Conservation (phyloP, 1,140 invertebrate species). For the Drosophila sp. region DNA sequence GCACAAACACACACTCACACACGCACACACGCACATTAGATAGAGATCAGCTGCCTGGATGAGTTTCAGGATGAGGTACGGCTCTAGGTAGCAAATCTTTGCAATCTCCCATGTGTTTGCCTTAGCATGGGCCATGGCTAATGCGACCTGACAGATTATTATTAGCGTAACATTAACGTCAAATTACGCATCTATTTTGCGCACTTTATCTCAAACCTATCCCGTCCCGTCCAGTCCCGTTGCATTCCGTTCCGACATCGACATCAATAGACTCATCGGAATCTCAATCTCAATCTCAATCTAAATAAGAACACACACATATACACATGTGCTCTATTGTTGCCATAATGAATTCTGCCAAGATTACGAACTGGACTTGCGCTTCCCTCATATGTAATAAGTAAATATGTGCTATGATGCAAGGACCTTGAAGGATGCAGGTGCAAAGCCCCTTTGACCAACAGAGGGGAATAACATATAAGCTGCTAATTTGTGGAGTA, state of each 20-base stretch:
- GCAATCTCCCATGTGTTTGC: constrained; percentile 20
- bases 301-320: constrained; percentile 12
- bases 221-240: background rate
- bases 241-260: constrained; percentile 2
- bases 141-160: constrained; percentile 83
- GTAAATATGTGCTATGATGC: background rate
- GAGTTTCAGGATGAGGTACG: constrained; percentile 1
- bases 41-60: constrained; percentile 64
- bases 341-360: constrained; percentile 3
- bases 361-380: constrained; percentile 11
- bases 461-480: too few relatives aligned
- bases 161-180: constrained; percentile 84
- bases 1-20: constrained; percentile 22
- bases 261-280: background rate
- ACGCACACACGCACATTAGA: constrained; percentile 32
- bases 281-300: constrained; percentile 28
- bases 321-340: constrained; percentile 18
- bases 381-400: background rate
- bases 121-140: constrained; percentile 41
- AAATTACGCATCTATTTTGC: constrained; percentile 83
- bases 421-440: background rate
- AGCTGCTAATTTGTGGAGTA: too few relatives aligned
- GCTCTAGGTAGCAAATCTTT: constrained; percentile 37
- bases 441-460: background rate
- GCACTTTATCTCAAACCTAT: constrained; percentile 70